Evolutionary conservation across 2,797 vertebrate species (phyloP).

Genomic region (Artibeus jamaicensis): DNA sequence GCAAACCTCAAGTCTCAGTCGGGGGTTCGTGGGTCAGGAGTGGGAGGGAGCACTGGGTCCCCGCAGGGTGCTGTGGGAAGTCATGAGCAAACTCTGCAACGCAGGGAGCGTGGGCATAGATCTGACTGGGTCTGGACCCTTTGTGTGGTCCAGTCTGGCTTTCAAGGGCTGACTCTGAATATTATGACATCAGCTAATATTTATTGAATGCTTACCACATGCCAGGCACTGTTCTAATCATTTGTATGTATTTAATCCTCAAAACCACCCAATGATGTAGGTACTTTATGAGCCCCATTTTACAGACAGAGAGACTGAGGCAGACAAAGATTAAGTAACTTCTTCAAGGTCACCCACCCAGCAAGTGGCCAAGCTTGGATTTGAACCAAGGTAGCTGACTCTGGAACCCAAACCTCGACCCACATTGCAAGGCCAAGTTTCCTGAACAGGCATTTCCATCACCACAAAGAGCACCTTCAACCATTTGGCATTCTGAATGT

Average conservation of each 20-base stretch:
- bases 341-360: not conserved
- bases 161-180: not conserved
- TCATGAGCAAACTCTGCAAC: not conserved
- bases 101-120: not conserved
- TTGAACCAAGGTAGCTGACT: not conserved
- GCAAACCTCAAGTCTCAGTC: not conserved
- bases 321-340: not conserved
- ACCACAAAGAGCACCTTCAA: not conserved
- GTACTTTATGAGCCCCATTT: not conserved
- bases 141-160: not conserved
- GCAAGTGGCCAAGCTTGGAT: not conserved
- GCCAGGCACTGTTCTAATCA: not conserved
- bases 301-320: not conserved
- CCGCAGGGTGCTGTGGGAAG: not conserved
- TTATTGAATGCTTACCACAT: fast-evolving
- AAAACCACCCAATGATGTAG: not conserved
- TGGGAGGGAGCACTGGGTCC: not conserved
- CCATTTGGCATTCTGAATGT: fast-evolving
- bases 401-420: no score
- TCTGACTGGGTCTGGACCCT: not conserved
- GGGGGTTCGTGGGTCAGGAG: not conserved
- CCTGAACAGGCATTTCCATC: no score
- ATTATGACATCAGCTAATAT: fast-evolving
- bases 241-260: not conserved
- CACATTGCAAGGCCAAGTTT: not conserved